These are phyloP conservation scores for Protaetia brevitarsis DNA, from an alignment of 1,140 invertebrate species.

Conservation along the genomic window DNA sequence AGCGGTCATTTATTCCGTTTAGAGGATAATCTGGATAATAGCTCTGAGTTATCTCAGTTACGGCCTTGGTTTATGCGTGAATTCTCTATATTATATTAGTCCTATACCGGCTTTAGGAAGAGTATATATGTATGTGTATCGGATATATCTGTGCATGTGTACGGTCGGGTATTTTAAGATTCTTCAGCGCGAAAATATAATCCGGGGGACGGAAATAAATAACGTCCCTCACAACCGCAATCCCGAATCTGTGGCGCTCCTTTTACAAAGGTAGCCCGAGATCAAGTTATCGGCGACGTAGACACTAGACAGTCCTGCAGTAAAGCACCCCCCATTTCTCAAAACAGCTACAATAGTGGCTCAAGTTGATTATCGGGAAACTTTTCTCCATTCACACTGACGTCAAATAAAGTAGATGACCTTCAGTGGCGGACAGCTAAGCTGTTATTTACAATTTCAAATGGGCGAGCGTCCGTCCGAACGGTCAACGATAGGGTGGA, in stretches of 20 bases:
- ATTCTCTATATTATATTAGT: conserved; percentile 19
- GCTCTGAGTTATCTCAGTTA: conserved; percentile 43
- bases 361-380: conserved; percentile 38
- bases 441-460: conserved; percentile 41
- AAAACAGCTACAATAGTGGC: conserved; percentile 39
- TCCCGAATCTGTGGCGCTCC: not conserved
- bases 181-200: not conserved
- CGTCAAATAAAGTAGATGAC: conserved; percentile 37
- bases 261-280: conserved; percentile 13
- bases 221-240: too few relatives aligned
- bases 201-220: too few relatives aligned
- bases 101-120: too few relatives aligned
- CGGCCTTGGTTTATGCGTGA: conserved; percentile 22
- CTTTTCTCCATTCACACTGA: conserved; percentile 33
- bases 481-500: conserved; percentile 31
- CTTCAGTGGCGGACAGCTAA: conserved; percentile 32
- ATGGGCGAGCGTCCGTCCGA: conserved; percentile 29
- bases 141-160: not conserved
- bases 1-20: conserved; percentile 48
- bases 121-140: conserved; percentile 4
- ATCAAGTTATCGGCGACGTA: conserved; percentile 32
- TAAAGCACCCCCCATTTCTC: conserved; percentile 41
- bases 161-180: not conserved
- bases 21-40: conserved; percentile 50
- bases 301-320: conserved; percentile 37